Evolutionary conservation across 2,888 invertebrate species (phyloP).

Genomic region (Dicyrtoma fusca): DNA sequence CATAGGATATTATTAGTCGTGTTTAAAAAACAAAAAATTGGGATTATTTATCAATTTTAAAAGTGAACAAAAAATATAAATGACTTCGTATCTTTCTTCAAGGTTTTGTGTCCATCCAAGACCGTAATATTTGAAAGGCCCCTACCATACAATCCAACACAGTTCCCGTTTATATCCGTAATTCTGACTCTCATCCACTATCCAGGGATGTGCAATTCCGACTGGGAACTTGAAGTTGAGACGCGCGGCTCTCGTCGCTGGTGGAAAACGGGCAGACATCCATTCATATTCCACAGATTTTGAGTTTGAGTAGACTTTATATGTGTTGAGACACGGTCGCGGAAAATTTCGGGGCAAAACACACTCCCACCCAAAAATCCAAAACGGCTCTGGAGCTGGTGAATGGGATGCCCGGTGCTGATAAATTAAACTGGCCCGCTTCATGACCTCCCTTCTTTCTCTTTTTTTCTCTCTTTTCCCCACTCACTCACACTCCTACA

Average conservation of each 20-base stretch:
- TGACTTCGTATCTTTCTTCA: not conserved
- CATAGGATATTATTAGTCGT: no score
- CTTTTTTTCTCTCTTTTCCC: constrained; percentile 7
- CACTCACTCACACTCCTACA: constrained; percentile 1
- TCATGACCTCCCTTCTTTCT: constrained; percentile 21
- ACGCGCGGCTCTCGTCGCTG: no score
- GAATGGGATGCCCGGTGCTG: constrained; percentile 15
- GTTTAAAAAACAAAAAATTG: no score
- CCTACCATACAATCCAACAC: not conserved
- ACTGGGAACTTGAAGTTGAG: no score
- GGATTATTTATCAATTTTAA: no score
- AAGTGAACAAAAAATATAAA: no score
- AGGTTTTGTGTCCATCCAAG: not conserved
- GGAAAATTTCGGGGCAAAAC: not conserved
- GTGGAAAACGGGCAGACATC: constrained; percentile 7
- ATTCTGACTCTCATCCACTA: not conserved
- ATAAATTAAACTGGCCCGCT: constrained; percentile 21
- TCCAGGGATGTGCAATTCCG: not conserved
- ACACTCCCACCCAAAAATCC: constrained; percentile 1
- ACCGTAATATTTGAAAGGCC: not conserved
- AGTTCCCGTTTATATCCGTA: not conserved
- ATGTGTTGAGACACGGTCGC: not conserved
- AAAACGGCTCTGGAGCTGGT: no score
- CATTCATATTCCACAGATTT: constrained; percentile 19
- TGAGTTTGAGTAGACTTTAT: constrained; percentile 9